These are phyloP conservation scores for Odontamblyopus lacepedii DNA, from an alignment of 2,797 vertebrate genomes.

Conservation along the genomic window DNA sequence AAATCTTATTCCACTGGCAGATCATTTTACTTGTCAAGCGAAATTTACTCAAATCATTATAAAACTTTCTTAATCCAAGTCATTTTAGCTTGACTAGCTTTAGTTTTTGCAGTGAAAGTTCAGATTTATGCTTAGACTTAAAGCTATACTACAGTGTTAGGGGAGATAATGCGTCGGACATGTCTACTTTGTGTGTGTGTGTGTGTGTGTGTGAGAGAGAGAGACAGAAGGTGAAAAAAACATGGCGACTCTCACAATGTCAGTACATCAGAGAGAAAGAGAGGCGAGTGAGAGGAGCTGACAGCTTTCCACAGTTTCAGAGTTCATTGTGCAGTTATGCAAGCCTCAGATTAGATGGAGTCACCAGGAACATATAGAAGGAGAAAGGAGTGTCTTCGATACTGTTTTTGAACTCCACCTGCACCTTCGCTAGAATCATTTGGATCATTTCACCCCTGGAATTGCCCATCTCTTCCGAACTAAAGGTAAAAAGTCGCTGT, in stretches of 20 bases:
- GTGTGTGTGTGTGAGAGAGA: conserved; percentile 19
- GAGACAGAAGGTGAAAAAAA: conserved; percentile 19
- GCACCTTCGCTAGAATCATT: no score
- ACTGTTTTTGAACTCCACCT: no score
- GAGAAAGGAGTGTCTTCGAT: conserved; percentile 24
- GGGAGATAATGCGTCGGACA: neutral
- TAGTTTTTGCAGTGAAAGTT: no score
- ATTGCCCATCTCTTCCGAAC: no score
- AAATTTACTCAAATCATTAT: no score
- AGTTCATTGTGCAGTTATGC: conserved; percentile 66
- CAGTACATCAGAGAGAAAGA: conserved; percentile 30
- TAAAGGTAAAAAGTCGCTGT: no score
- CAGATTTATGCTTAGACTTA: neutral
- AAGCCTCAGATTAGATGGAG: conserved; percentile 58
- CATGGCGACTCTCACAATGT: conserved; percentile 23
- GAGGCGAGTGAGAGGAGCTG: conserved; percentile 44
- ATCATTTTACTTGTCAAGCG: no score
- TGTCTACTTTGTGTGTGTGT: no score
- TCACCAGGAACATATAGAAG: conserved; percentile 46
- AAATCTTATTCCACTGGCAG: no score
- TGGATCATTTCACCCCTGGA: no score
- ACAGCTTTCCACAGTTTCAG: conserved; percentile 52
- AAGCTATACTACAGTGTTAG: neutral
- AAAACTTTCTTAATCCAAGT: no score
- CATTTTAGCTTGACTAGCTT: no score